Conservation (phyloP, 2,113 vertebrate genomes). For the Oreochromis tanganicae region DNA sequence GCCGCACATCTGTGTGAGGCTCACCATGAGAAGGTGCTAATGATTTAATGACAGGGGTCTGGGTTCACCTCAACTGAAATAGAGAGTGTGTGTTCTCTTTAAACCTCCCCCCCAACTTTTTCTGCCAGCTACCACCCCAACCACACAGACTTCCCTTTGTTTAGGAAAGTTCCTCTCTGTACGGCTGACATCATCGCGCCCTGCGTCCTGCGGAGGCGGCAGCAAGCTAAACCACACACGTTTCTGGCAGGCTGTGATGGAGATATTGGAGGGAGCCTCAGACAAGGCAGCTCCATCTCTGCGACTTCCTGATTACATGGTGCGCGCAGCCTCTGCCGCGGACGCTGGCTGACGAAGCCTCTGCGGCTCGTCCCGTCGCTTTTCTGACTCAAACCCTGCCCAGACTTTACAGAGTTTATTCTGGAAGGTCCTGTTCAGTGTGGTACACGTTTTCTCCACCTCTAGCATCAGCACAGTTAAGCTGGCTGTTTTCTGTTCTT, state of each 20-base stretch:
- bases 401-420: slow-evolving; percentile 55
- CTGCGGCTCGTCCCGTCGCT: neutral
- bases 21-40: slow-evolving; percentile 61
- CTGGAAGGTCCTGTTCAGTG: slow-evolving; percentile 35
- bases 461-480: neutral
- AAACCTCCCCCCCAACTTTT: neutral
- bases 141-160: slow-evolving; percentile 77
- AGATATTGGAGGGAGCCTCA: slow-evolving; percentile 51
- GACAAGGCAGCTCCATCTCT: slow-evolving; percentile 27
- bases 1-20: slow-evolving; percentile 13
- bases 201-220: slow-evolving; percentile 56
- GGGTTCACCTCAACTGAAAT: slow-evolving; percentile 36
- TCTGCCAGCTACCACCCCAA: slow-evolving; percentile 59
- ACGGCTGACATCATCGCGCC: slow-evolving; percentile 70
- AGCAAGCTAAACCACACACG: slow-evolving; percentile 60
- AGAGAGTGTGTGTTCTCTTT: slow-evolving; percentile 48
- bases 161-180: slow-evolving; percentile 70
- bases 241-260: slow-evolving; percentile 59
- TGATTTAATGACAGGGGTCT: slow-evolving; percentile 66
- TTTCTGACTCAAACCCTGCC: slow-evolving; percentile 29
- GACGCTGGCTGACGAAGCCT: slow-evolving; percentile 1
- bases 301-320: slow-evolving; percentile 56
- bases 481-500: slow-evolving; percentile 50
- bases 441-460: neutral
- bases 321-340: neutral